Conservation (phyloP, 1,140 invertebrate species). For the Psix sp. region DNA sequence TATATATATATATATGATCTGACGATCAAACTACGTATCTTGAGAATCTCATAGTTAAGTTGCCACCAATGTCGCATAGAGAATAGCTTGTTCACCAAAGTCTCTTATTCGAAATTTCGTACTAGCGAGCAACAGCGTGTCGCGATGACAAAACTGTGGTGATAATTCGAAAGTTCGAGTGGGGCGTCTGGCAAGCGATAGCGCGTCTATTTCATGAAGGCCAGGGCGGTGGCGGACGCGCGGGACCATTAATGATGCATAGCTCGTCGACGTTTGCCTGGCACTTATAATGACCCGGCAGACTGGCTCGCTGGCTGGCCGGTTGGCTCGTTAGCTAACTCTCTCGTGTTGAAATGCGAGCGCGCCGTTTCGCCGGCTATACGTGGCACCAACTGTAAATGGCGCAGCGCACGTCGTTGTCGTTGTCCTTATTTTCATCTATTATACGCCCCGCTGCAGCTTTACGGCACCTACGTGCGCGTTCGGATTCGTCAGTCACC, state of each 20-base stretch:
- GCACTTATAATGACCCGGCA: constrained; percentile 65
- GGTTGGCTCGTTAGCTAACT: constrained; percentile 42
- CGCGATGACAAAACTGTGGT: constrained; percentile 35
- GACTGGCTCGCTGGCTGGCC: constrained; percentile 57
- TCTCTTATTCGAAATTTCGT: constrained; percentile 5
- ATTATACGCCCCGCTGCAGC: constrained; percentile 56
- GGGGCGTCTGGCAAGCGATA: constrained; percentile 25
- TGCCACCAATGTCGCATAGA: too few relatives aligned
- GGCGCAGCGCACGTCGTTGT: constrained; percentile 59
- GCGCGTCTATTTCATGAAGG: constrained; percentile 56
- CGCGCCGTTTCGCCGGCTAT: constrained; percentile 59
- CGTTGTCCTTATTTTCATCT: constrained; percentile 66
- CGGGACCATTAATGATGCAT: constrained; percentile 67
- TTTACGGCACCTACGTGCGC: constrained; percentile 62
- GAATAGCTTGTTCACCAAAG: constrained; percentile 5
- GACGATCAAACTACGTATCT: too few relatives aligned
- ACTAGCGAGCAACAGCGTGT: constrained; percentile 17
- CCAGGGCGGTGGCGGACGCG: constrained; percentile 39
- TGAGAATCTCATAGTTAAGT: too few relatives aligned
- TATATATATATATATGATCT: too few relatives aligned
- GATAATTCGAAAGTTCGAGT: constrained; percentile 42
- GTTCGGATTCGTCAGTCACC: constrained; percentile 50
- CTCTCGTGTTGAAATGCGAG: constrained; percentile 62
- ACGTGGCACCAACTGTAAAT: constrained; percentile 58
- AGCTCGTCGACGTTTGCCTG: constrained; percentile 66